Conservation (phyloP, 2,113 vertebrate species). For the Columba janthina region DNA sequence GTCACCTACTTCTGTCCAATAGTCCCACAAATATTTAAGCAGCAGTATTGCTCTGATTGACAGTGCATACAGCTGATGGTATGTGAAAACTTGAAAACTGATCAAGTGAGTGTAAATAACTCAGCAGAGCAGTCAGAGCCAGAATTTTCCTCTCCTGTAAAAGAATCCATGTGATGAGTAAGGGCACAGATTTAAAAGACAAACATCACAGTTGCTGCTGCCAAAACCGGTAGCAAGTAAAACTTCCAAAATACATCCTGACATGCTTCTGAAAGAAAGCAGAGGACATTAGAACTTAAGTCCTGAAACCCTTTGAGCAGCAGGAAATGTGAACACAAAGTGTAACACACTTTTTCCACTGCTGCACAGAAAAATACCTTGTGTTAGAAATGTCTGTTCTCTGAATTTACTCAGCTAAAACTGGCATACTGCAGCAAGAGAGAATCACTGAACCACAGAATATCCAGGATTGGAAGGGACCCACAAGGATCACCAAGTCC, state of each 20-base stretch:
- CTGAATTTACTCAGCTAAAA: neutral
- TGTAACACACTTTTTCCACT: neutral
- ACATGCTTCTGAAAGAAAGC: neutral
- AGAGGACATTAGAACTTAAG: neutral
- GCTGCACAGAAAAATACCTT: neutral
- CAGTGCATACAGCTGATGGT: neutral
- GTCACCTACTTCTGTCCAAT: neutral
- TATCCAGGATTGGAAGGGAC: too few relatives aligned
- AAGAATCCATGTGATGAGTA: neutral
- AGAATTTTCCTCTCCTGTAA: neutral
- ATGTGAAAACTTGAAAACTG: neutral
- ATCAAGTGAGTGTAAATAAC: neutral
- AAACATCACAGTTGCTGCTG: neutral
- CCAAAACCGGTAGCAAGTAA: neutral
- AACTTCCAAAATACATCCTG: neutral
- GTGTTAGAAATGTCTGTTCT: neutral
- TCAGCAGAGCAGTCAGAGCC: neutral
- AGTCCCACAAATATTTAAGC: neutral
- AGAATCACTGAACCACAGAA: too few relatives aligned
- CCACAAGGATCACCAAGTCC: too few relatives aligned
- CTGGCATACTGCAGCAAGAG: neutral
- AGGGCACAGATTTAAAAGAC: neutral
- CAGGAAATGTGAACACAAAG: neutral
- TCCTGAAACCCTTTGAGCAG: neutral
- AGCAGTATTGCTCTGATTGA: neutral